Conservation (phyloP, 2,113 vertebrate species). For the Neopipo cinnamomea region DNA sequence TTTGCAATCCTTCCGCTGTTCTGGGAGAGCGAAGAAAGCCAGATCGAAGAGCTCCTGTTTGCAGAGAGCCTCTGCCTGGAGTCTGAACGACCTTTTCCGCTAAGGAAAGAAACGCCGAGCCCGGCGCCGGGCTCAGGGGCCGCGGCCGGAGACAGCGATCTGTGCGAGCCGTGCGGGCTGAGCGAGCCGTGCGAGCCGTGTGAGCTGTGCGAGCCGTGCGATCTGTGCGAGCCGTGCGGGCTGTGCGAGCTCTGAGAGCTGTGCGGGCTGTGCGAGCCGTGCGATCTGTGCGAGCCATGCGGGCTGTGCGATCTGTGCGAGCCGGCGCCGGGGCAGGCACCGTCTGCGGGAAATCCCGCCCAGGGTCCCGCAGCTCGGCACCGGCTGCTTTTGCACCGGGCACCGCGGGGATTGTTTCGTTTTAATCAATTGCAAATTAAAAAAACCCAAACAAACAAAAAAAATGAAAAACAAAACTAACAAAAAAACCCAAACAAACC, state of each 20-base stretch:
- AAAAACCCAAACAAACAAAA: background rate
- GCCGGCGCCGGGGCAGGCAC: background rate
- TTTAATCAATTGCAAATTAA: background rate
- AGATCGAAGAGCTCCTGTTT: background rate
- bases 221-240: no score
- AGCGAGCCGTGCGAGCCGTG: no score
- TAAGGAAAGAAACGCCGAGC: background rate
- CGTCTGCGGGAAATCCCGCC: background rate
- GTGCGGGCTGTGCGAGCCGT: no score
- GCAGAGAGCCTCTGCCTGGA: background rate
- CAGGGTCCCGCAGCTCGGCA: background rate
- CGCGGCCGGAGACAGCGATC: background rate
- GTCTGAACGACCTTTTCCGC: slow-evolving; percentile 21
- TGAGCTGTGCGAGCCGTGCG: no score
- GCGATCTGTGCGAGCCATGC: no score
- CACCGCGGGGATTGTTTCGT: background rate
- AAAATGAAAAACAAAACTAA: no score
- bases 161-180: no score
- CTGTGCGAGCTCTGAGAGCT: no score
- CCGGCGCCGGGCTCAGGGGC: slow-evolving; percentile 17
- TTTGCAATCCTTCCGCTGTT: background rate
- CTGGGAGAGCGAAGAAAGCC: background rate
- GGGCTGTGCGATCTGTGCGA: no score
- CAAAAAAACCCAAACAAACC: background rate
- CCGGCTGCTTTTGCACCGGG: background rate